Base-by-base conservation (phyloP, 2,797 vertebrate genomes). In the Knipowitschia caucasica region DNA sequence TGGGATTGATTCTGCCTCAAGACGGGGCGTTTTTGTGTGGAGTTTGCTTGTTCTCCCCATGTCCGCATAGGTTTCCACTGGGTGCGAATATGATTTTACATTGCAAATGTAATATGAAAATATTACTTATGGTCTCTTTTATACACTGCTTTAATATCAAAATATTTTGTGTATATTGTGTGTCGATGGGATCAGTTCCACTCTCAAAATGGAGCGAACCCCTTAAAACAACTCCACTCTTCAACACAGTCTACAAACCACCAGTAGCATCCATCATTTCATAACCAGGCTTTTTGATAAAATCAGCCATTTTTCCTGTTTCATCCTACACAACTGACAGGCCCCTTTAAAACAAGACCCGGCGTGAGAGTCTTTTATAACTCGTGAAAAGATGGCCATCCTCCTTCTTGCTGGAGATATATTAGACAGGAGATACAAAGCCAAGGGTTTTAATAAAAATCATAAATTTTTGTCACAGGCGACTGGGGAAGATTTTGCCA, bases 401-500 rank as follows among this genome's bases (percentile, higher is more conserved):
- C 75, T 64, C 75, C 75, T 69, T 80, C n/a, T 78, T 61, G 66
- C 61, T 50, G 65, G 67, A 88, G 84, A 88, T 83, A 81, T 87
- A 88, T 82, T 80, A 84, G 75, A 70, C 69, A 69, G 76, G 64
- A 67, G 71, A 84, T 74, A 82, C 78, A 77, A 86, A 87, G 79
- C 74, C 83, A 80, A 83, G 80, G 71, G 75, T 82, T 80, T 87
- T 85, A 86, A 89, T 88, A 87, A 84, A 89, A 89, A 88, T 87
- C 84, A 88, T 88, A 78, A 64, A 83, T 89, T 90, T 89, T 77
- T 87, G 86, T 90, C 86, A 85, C 69, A 72, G 77, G 50, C 40
- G 59, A 76, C 78, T 69, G 67, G 77, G 54, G 59, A 55, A 83
- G 77, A 84, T 83, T 90, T 83, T 83, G 78, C 76, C n/a, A 65